Evolutionary conservation across 2,113 vertebrate genomes (phyloP), one percentile per base, ranked within the genome.

Genomic region (Cyrtonyx montezumae): DNA sequence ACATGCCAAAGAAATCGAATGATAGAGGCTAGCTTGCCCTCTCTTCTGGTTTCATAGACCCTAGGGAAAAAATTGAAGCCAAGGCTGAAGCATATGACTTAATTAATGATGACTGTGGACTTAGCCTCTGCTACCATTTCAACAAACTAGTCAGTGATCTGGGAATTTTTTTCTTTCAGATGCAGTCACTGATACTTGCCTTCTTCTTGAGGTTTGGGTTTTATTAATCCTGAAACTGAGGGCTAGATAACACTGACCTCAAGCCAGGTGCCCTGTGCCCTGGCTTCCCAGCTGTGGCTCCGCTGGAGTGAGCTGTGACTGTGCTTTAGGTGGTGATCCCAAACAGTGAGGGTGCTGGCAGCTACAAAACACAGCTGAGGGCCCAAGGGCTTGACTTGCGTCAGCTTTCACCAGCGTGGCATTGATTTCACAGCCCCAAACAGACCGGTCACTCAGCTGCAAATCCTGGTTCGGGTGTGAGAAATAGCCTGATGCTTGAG

Each of bases 41-140:
- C 93, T 96, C 90, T 87, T 96, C 93, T 89, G 89, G 87, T 96
- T 96, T 94, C 89, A 86, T 67, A 48, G 51, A 92, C 95, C 90
- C 95, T 68, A 58, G 95, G 94, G 95, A 94, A 71, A 89, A 68
- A 87, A 94, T 48, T 0, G 1, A 95, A 94, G 95, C 94, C 89
- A 96, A 94, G 87, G 87, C 93, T 91, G 94, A 91, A 94, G 87
- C 76, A 28, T 92, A 95, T 96, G 94, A 96, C 96, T 96, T 96
- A 96, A 96, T 96, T 95, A 96, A 92, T 90, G 87, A 92, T 96
- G 95, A 91, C 91, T 96, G 89, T 94, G 87, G 96, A 94, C 91
- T 95, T 95, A 78, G 95, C 95, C 91, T 94, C 93, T 96, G 96
- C 94, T 96, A 88, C 96, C 93, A 95, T 91, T 93, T 91, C 85